These are phyloP conservation scores for Boloria selene DNA, from an alignment of 2,888 invertebrate species.

Conservation along the genomic window DNA sequence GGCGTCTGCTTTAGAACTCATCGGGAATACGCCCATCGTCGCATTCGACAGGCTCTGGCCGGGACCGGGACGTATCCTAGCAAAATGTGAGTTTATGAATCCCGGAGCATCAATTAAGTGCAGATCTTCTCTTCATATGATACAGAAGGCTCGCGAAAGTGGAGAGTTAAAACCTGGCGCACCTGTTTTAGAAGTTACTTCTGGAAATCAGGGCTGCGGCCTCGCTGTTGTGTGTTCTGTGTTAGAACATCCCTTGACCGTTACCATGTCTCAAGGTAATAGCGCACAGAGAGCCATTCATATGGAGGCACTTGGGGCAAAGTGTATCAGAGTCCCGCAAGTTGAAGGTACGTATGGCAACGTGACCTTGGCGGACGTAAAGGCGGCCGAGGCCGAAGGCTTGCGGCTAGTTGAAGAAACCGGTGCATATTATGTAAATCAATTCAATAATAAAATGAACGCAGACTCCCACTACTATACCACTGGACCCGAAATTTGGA, in stretches of 20 bases:
- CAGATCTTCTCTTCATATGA: conserved; percentile 70
- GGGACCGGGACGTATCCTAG: conserved; percentile 71
- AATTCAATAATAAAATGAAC: conserved; percentile 66
- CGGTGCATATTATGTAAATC: conserved; percentile 69
- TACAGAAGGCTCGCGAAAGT: conserved; percentile 55
- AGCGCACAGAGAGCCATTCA: conserved; percentile 72
- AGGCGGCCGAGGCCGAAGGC: conserved; percentile 64
- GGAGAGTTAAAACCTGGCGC: conserved; percentile 63
- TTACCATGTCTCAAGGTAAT: conserved; percentile 74
- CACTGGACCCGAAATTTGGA: conserved; percentile 77
- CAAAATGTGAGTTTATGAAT: conserved; percentile 77
- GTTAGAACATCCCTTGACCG: conserved; percentile 66
- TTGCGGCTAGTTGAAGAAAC: conserved; percentile 58
- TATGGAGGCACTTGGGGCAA: conserved; percentile 75
- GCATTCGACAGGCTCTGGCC: conserved; percentile 69
- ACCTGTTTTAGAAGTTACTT: conserved; percentile 69
- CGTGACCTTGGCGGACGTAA: conserved; percentile 68
- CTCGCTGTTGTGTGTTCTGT: conserved; percentile 75
- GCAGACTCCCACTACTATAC: conserved; percentile 63
- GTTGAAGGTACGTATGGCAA: conserved; percentile 74
- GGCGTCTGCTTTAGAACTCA: conserved; percentile 70
- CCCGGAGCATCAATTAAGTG: conserved; percentile 75
- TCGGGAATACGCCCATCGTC: conserved; percentile 72
- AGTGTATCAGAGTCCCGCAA: conserved; percentile 71
- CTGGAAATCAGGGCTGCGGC: conserved; percentile 75